Conservation (phyloP, 1,140 invertebrate genomes). For the Calliopsis andreniformis region DNA sequence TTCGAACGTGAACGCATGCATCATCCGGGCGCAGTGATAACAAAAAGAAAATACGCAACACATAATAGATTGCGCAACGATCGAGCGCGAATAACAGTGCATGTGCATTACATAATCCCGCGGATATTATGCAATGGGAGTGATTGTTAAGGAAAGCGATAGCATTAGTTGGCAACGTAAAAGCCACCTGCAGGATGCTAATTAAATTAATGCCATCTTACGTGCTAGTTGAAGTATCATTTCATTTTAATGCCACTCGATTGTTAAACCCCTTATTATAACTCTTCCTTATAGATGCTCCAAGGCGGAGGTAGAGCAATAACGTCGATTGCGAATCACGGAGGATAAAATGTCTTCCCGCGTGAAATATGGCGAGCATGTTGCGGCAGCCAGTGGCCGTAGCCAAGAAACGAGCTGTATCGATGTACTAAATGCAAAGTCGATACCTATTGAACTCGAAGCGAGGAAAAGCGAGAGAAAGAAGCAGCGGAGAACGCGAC, state of each 20-base stretch:
- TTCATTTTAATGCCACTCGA: too few relatives aligned
- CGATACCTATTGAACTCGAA: conserved; percentile 60
- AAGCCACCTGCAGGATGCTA: too few relatives aligned
- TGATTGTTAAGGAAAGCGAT: conserved; percentile 1
- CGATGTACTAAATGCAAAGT: conserved; percentile 61
- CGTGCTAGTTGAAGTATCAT: too few relatives aligned
- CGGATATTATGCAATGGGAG: background rate
- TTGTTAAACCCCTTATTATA: too few relatives aligned
- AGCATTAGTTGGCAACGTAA: too few relatives aligned
- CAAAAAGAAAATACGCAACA: background rate
- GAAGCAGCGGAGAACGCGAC: background rate
- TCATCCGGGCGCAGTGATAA: background rate
- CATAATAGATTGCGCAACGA: background rate
- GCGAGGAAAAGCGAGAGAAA: conserved; percentile 22
- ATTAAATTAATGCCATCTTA: too few relatives aligned
- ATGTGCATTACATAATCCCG: background rate
- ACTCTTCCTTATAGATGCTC: too few relatives aligned
- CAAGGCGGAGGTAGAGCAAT: too few relatives aligned
- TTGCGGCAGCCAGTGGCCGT: background rate
- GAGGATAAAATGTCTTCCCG: conserved; percentile 1
- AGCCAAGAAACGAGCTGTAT: conserved; percentile 28
- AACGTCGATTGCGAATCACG: too few relatives aligned
- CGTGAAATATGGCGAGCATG: conserved; percentile 17
- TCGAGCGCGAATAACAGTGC: background rate
- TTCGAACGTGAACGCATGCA: background rate